Evolutionary conservation across 2,797 vertebrate species (phyloP).

Genomic region (Rhynchonycteris naso): DNA sequence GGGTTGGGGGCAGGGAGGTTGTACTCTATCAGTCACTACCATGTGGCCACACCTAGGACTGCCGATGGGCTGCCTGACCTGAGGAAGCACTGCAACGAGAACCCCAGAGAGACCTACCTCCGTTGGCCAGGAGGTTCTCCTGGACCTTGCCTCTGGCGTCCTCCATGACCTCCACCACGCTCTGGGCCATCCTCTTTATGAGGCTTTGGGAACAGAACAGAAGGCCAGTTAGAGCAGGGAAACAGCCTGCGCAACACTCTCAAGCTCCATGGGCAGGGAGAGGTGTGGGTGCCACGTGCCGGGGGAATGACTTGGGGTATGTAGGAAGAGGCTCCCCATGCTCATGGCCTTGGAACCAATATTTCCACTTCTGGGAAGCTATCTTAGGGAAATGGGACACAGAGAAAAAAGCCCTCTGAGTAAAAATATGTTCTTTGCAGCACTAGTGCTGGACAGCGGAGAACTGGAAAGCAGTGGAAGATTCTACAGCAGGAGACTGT

Average conservation of each 20-base stretch:
- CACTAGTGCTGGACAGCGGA: background rate
- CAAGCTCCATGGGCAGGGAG: rapidly evolving
- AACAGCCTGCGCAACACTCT: rapidly evolving
- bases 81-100: rapidly evolving
- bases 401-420: conserved; percentile 31
- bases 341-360: conserved; percentile 44
- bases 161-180: conserved; percentile 94
- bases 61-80: rapidly evolving
- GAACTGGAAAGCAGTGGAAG: background rate
- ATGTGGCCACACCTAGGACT: background rate
- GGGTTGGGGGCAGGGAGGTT: background rate
- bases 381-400: conserved; percentile 52
- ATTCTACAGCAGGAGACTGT: conserved; percentile 47
- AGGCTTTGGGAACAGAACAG: conserved; percentile 86
- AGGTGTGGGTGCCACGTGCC: rapidly evolving
- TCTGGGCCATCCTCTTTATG: conserved; percentile 92
- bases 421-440: background rate
- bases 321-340: background rate
- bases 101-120: conserved; percentile 87
- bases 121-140: conserved; percentile 92
- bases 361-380: conserved; percentile 71
- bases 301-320: background rate
- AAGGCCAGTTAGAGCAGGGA: conserved; percentile 60
- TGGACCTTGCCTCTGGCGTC: conserved; percentile 91
- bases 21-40: rapidly evolving